Base-by-base conservation (phyloP, 2,797 vertebrate species). In the Diceros bicornis region DNA sequence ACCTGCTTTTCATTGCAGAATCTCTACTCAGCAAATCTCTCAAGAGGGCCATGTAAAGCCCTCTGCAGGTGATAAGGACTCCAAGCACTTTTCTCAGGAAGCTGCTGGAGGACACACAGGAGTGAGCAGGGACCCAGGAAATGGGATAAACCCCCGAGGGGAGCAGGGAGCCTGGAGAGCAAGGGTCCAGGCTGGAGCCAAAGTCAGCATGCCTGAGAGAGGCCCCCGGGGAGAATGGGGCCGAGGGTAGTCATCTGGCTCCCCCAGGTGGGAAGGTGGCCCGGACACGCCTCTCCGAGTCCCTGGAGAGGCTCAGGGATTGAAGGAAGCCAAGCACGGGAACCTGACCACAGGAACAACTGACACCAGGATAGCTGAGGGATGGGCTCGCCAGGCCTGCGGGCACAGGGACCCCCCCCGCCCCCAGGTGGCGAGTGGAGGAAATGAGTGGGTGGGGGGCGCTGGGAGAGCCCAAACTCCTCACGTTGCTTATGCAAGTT, bases 351-450 rank as follows among this genome's bases (percentile, higher is more conserved):
- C 50, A 52, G 50, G 50, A 52, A 52, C 50, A 44, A 17, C 72
- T 2, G 72, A 27, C 27, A 29, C 32, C 44, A 32, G 72, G 44
- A 32, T 17, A 32, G 9, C 44, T 32, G 72, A 34, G 10, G 4
- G n/a, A 16, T 7, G 13, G 32, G 21, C 20, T 23, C 29, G 41
- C 44, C 12, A 25, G 52, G 50, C 64, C 41, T 50, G 12, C 0
- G 11, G 29, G 32, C 32, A 18, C 41, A 37, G 52, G 37, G 34
- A 20, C 47, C 21, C 21, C 1, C 5, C 12, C 12, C 10, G n/a
- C n/a, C n/a, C 3, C 72, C 0, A 3, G 32, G 18, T n/a, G 25
- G 75, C 3, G 1, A 23, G 27, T 3, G 0, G 78, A 44, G 52
- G 50, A 47, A 44, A 44, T 27, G 29, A 32, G 78, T 52, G 44